Base-by-base conservation (phyloP, 2,797 vertebrate species). In the Melanotaenia trifasciata region DNA sequence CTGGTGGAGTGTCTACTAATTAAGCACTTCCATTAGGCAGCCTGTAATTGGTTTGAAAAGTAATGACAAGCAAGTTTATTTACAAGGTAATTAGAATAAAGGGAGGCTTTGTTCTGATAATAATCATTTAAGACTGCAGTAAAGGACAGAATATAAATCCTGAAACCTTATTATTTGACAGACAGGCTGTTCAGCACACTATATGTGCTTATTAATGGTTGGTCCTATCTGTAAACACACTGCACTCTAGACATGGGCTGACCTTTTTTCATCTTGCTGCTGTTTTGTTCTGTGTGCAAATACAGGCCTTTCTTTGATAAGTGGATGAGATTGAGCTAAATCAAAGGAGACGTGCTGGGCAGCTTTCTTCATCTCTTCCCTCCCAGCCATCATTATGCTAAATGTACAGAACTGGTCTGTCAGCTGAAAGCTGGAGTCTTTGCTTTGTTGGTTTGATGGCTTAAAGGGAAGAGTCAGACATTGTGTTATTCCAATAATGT, bases 21-120 rank as follows among this genome's bases (percentile, higher is more conserved):
- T 95, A 95, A 95, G 92, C 91, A 69, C 92, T 94, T 94, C 92
- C 92, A 95, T 95, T 95, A 95, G 93, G 93, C 94, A 94, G 92
- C 91, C 91, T 95, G 90, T 95, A 95, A 95, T 95, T 95, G 94
- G 93, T 92, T 94, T 95, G 94, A 95, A 94, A 95, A 95, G 94
- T 94, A 95, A 95, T 94, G 94, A 95, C 94, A 95, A 94, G 94
- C 93, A 95, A 93, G 94, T 95, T 95, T 95, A 95, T 95, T 95
- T 95, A 95, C 95, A 95, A 94, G 94, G 94, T 93, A 95, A 94
- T 95, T 94, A 94, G 89, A 95, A 94, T 94, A 95, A 95, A 95
- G 92, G 86, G 90, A 82, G 90, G 87, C 88, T 92, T 94, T 93
- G 92, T 93, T 89, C 90, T 93, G 92, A 95, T 95, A 94, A 95